Base-by-base conservation (phyloP, 2,113 vertebrate species). In the Trogon surrucura region DNA sequence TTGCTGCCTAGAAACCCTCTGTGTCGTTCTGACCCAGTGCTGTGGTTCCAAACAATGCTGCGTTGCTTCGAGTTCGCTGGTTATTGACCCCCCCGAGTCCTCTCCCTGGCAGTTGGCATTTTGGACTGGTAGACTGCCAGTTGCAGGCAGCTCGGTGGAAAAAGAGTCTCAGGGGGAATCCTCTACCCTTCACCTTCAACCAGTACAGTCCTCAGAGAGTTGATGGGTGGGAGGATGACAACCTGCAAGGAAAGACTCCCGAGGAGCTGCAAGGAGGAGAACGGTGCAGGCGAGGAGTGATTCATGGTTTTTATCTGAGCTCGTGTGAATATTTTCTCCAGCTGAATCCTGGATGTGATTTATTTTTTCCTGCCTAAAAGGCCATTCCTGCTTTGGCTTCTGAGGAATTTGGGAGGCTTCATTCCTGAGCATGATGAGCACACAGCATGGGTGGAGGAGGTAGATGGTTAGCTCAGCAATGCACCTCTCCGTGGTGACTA, bases 1-100 rank as follows among this genome's bases (percentile, higher is more conserved):
- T 93, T 80, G 57, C 82, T 67, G 67, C 67, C 67, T 60, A 80
- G 88, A 67, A 91, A 86, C 27, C 34, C 45, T 50, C 57, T 0
- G 4, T 90, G 96, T 95, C 93, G 5, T 91, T 96, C 93, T 61
- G 96, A 93, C 95, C 93, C 72, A 36, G 80, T 2, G 30, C 88
- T 53, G 65, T 14, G 0, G 60, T 75, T 93, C 72, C 80, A 34
- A 70, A 88, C 85, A 57, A 61, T 20, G 60, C 7, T 8, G 66
- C 18, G 26, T 70, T 50, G 17, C 62, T 91, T 29, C 51, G 21
- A 3, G 0, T 70, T 79, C 10, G 1, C 54, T 27, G 44, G 16
- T 44, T 73, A 29, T 72, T 1, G 8, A 21, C 32, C 61, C 75
- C 51, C 32, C 53, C 6, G 1, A 3, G 48, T 74, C 64, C 34